These are phyloP conservation scores for Lathamus discolor DNA, from an alignment of 2,113 vertebrate species.

Conservation along the genomic window DNA sequence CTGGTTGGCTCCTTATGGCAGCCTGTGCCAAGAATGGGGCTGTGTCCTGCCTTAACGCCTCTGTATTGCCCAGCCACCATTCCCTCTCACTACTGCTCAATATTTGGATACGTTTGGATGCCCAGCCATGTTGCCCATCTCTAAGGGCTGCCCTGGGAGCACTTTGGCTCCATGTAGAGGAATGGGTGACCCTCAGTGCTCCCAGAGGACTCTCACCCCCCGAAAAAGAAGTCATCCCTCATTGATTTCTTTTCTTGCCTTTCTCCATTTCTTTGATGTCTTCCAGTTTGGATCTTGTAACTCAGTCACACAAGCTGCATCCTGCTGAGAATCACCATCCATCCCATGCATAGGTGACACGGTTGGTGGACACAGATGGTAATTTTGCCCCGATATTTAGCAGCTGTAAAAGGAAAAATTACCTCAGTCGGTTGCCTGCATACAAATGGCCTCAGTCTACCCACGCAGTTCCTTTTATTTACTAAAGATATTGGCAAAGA, in stretches of 20 bases:
- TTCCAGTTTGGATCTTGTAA: not conserved
- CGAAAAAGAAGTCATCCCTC: not conserved
- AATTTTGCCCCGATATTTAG: not conserved
- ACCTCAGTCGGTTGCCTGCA: not conserved
- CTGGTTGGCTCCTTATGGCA: fast-evolving
- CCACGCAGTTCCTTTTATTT: not conserved
- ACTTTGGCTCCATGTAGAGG: not conserved
- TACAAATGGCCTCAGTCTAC: not conserved
- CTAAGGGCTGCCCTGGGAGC: not conserved
- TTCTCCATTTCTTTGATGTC: not conserved
- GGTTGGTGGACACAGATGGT: not conserved
- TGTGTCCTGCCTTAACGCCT: not conserved
- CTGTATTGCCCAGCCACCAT: not conserved
- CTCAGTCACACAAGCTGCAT: not conserved
- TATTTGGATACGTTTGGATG: not conserved
- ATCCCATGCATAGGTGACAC: not conserved
- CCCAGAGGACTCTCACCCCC: not conserved
- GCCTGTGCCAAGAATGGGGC: not conserved
- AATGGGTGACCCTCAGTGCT: not conserved
- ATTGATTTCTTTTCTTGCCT: not conserved
- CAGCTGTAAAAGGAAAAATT: not conserved
- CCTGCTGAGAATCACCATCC: not conserved
- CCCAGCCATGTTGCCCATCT: not conserved
- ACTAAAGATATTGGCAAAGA: not conserved
- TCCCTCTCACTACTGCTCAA: not conserved